Percentiles rank a stretch among this genome's conserved stretches.
These are phyloP conservation scores for Minunthozetes semirufus DNA, from an alignment of 2,888 invertebrate species.

Conservation along the genomic window DNA sequence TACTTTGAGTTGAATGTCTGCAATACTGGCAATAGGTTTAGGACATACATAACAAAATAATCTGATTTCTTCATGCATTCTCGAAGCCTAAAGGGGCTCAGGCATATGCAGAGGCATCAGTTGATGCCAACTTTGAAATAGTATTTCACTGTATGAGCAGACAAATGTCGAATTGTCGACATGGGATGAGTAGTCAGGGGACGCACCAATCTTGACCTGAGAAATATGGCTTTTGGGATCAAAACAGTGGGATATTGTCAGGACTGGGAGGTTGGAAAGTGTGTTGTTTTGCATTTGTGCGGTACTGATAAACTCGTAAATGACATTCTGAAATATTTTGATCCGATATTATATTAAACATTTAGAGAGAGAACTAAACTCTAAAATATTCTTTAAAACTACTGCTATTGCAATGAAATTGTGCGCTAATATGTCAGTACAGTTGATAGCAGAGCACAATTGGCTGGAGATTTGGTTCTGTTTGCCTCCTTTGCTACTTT, in stretches of 20 bases:
- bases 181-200: conserved; percentile 27
- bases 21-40: conserved; percentile 4
- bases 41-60: conserved; percentile 27
- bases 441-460: conserved; percentile 6
- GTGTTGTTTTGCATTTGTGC: conserved; percentile 24
- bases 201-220: conserved; percentile 33
- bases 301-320: conserved; percentile 29
- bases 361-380: background rate
- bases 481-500: background rate
- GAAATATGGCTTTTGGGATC: conserved; percentile 23
- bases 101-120: conserved; percentile 8
- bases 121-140: conserved; percentile 12
- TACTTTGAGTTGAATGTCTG: background rate
- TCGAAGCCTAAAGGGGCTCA: background rate
- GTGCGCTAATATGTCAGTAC: conserved; percentile 3
- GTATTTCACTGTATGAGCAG: background rate
- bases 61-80: conserved; percentile 27
- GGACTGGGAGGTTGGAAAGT: background rate
- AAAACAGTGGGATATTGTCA: conserved; percentile 27
- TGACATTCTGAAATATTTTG: conserved; percentile 21
- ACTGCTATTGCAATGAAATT: conserved; percentile 20
- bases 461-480: conserved; percentile 13
- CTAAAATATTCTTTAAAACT: conserved; percentile 13
- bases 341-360: conserved; percentile 19
- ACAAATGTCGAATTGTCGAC: conserved; percentile 28